Percentiles rank a stretch among this genome's conserved stretches.
These are phyloP conservation scores for Gymnarchus niloticus DNA, from an alignment of 2,113 vertebrate species.

Conservation along the genomic window DNA sequence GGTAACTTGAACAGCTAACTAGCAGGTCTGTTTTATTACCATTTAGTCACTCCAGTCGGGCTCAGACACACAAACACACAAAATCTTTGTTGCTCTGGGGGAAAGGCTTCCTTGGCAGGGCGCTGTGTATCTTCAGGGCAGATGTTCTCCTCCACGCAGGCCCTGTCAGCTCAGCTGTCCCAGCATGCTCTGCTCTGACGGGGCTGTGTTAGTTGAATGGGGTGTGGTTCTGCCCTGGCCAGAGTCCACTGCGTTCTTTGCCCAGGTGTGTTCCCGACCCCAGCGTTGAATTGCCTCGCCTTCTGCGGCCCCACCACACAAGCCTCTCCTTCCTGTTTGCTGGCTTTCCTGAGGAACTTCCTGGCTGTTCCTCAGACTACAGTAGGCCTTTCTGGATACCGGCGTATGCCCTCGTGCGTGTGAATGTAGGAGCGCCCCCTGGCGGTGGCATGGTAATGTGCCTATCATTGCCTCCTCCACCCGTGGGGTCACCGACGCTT, in stretches of 20 bases:
- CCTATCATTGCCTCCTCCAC: too few species aligned
- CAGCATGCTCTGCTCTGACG: background rate
- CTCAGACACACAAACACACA: too few species aligned
- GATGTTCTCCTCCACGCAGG: too few species aligned
- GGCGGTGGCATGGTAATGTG: background rate
- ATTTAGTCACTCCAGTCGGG: too few species aligned
- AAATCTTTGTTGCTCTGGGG: too few species aligned
- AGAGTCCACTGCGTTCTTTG: background rate
- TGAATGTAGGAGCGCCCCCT: background rate
- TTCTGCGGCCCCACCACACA: background rate
- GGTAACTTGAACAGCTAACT: background rate
- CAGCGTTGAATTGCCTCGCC: background rate
- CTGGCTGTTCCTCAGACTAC: background rate
- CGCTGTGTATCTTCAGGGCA: too few species aligned
- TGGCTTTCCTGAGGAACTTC: background rate
- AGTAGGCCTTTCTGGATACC: background rate
- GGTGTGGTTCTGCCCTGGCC: background rate
- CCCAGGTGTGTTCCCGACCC: background rate
- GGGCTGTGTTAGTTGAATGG: background rate
- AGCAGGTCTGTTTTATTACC: too few species aligned
- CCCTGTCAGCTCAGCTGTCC: background rate
- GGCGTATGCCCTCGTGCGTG: background rate
- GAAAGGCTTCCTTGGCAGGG: too few species aligned
- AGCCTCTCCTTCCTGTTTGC: background rate
- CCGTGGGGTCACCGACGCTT: background rate